phyloP scores from a whole-genome alignment of 2,113 vertebrate genomes.

The Phaethornis superciliosus region DNA sequence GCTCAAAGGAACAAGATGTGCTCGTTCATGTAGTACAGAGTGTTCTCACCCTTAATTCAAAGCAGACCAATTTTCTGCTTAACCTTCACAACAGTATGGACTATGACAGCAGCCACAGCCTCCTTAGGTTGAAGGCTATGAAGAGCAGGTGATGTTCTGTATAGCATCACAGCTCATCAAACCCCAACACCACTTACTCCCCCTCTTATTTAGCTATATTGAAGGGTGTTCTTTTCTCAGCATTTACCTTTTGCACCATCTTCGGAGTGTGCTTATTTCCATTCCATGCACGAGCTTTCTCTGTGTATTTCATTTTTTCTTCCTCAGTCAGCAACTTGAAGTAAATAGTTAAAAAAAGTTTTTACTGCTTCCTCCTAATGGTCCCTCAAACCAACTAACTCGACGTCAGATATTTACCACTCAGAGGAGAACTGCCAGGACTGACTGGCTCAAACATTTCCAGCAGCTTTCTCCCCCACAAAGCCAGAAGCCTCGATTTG shows the following conservation, averaged over 20 bases:
- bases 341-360: neutral
- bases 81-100: rapidly evolving
- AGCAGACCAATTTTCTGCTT: neutral
- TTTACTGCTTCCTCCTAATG: neutral
- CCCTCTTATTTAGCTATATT: neutral
- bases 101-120: neutral
- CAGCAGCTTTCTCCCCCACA: neutral
- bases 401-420: rapidly evolving
- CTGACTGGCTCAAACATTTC: neutral
- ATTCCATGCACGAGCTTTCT: slow-evolving; percentile 72
- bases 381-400: neutral
- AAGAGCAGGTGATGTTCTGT: too few species aligned
- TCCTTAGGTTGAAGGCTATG: rapidly evolving
- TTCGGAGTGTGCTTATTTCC: neutral
- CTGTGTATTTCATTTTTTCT: slow-evolving; percentile 66
- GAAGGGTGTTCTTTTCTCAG: neutral
- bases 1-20: neutral
- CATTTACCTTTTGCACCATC: slow-evolving; percentile 49
- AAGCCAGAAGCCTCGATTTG: rapidly evolving
- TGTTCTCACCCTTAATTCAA: neutral
- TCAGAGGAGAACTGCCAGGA: neutral
- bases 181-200: neutral
- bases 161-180: rapidly evolving
- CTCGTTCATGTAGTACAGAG: neutral
- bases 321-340: slow-evolving; percentile 64